Evolutionary conservation across 2,888 invertebrate genomes (phyloP), one percentile per base, ranked within the genome.

Genomic region (Catocala fraxini): DNA sequence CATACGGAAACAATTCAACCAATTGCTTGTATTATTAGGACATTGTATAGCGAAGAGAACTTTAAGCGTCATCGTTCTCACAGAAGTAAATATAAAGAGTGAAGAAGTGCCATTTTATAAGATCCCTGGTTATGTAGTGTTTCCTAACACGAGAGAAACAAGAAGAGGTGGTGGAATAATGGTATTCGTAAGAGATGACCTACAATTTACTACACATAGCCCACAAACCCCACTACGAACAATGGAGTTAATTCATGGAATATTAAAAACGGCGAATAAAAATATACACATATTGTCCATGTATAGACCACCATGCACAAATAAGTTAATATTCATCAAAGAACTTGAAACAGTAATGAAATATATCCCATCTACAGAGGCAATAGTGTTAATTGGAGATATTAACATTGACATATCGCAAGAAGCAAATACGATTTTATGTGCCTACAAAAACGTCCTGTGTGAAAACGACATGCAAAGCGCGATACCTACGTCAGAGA

Each of bases 161-260:
- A 56, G 49, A 33, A 56, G 42, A 47, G 56, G 56, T 13, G 56
- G 56, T 13, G 56, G 56, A 10, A 34, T 54, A 45, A 4, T 54
- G 1, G 12, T 54, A 46, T 54, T 45, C 12, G 46, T 54, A 6
- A 45, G 46, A 54, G 35, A 54, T 25, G 54, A 46, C 34, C 7
- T 46, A 12, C 43, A 11, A 45, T 54, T 54, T 54, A 46, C 11
- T 12, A 13, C 0, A 7, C 25, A 54, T 12, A 54, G 10, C 35
- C 15, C 54, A 5, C 15, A n/a, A 10, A 25, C 42, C 25, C 1
- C 15, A 52, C 15, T 47, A 1, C 25, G 15, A 52, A 25, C 42
- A 52, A 5, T 42, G 1, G 52, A 52, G 42, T 0, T 52, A 52
- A 52, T 13, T 9, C 33, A 53, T 43, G 53, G 53, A 53, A 53